Base-by-base conservation (phyloP, 2,888 invertebrate genomes). In the Orchesellides sinensis region DNA sequence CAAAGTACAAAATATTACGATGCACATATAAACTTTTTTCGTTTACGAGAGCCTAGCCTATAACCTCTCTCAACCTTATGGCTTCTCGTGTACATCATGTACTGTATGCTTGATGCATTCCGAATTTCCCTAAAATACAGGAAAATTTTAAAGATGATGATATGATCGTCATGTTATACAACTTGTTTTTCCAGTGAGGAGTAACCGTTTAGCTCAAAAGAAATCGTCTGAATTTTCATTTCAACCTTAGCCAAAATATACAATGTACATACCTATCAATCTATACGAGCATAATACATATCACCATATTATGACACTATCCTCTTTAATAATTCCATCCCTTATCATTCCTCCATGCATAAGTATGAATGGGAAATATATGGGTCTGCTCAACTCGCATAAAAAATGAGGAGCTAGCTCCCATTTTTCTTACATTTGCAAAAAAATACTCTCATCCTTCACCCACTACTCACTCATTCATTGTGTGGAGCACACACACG, bases 341-440 rank as follows among this genome's bases (percentile, higher is more conserved):
- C 63, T 66, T 75, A 32, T n/a, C n/a, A 10, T 49, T 61, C 12
- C 61, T 8, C 66, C 66, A 75, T 54, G 54, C 66, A 54, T 65
- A 66, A 75, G n/a, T n/a, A n/a, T n/a, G n/a, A n/a, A n/a, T n/a
- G n/a, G n/a, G 52, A 66, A 52, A 66, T 75, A 75, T 66, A 66
- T 66, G 75, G 2, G 23, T 54, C n/a, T 52, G 5, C 29, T 25
- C 10, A 65, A 66, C 65, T 66, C 27, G 35, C 66, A 75, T 68
- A 77, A 77, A 68, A 69, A 68, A 77, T 77, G 77, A 77, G 68
- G 32, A 77, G 77, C 59, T 77, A 77, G 77, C 47, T 61, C 29
- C 21, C 54, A 75, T 75, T 54, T 35, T 32, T 52, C n/a, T 17
- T 54, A 56, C 54, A 56, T 75, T 66, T 75, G 75, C 75, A 66